Percentiles rank a stretch among this genome's conserved stretches.
These are phyloP conservation scores for Dendronephthya gigantea DNA, from an alignment of 64 coral and sea anemone species.

Conservation along the genomic window DNA sequence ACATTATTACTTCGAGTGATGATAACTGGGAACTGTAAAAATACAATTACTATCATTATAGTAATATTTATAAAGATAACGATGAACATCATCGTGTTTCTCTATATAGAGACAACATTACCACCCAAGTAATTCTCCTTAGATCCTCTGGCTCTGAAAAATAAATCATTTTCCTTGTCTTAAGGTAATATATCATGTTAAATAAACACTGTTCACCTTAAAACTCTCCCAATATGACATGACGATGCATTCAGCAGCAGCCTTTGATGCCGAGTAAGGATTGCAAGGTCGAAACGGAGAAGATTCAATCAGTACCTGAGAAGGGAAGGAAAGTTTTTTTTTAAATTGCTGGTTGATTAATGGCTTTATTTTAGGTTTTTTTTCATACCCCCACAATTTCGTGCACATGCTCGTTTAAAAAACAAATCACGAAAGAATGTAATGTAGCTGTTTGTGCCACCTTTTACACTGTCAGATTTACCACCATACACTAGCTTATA, in stretches of 20 bases:
- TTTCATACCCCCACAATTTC: no score
- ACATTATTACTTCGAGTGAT: slow-evolving; percentile 43
- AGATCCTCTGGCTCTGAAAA: no score
- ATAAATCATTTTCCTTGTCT: no score
- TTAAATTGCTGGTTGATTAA: no score
- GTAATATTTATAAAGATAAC: no score
- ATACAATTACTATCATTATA: background rate
- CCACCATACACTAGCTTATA: slow-evolving; percentile 26
- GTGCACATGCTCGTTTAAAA: no score
- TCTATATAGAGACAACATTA: no score
- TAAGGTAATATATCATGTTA: no score
- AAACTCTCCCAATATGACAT: slow-evolving; percentile 45
- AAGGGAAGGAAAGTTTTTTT: background rate
- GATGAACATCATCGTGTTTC: no score
- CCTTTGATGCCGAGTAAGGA: slow-evolving; percentile 43
- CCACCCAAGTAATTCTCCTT: no score
- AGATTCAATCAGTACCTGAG: background rate
- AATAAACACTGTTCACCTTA: slow-evolving; percentile 13
- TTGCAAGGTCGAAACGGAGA: slow-evolving; percentile 39
- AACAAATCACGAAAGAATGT: no score
- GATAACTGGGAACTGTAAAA: slow-evolving; percentile 39
- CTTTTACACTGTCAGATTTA: slow-evolving; percentile 6
- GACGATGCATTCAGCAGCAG: slow-evolving; percentile 38
- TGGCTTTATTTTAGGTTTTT: no score
- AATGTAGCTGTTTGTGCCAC: background rate